These are phyloP conservation scores for Squalus acanthias DNA, from an alignment of 2,797 vertebrate genomes.

Conservation along the genomic window DNA sequence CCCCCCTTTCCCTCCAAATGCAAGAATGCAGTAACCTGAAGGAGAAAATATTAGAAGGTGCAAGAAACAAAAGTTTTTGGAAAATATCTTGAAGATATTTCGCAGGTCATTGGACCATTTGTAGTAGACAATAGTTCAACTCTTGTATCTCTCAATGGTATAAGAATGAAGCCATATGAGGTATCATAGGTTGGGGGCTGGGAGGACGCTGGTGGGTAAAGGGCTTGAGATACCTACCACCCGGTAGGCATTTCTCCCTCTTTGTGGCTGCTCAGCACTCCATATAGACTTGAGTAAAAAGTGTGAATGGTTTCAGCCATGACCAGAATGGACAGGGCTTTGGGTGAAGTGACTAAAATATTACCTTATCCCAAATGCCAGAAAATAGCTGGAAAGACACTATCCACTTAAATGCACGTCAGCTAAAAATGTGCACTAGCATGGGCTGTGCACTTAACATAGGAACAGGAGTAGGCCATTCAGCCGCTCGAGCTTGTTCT, in stretches of 20 bases:
- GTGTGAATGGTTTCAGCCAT: background rate
- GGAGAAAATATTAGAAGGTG: background rate
- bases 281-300: background rate
- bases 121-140: background rate
- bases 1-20: background rate
- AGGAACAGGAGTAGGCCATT: background rate
- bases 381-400: background rate
- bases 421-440: background rate
- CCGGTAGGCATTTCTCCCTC: background rate
- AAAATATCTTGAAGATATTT: background rate
- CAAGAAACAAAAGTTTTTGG: background rate
- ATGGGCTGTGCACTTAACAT: background rate
- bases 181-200: background rate
- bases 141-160: background rate
- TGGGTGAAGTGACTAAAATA: background rate
- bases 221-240: background rate
- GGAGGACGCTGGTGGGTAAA: background rate
- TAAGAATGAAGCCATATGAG: background rate
- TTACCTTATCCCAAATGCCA: background rate
- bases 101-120: background rate
- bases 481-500: background rate
- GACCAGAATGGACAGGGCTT: background rate
- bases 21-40: background rate
- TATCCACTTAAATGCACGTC: background rate
- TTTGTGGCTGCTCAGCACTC: background rate